phyloP scores from a whole-genome alignment of 2,888 invertebrate species.

The Prosapia bicincta region DNA sequence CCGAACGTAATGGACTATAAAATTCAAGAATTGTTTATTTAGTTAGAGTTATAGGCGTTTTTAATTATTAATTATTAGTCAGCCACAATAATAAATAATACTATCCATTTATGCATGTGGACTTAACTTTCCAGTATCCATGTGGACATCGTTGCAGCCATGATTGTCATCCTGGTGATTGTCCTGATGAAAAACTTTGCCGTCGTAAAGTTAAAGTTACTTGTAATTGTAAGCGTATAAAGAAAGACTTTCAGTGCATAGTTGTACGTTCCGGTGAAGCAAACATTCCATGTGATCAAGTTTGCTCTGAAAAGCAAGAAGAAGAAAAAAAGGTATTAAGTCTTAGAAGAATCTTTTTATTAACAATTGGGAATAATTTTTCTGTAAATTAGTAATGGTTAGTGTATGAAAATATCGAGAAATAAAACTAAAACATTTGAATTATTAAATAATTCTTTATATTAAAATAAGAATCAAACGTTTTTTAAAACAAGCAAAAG shows the following conservation, averaged over 20 bases:
- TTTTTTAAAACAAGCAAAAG: too few species aligned
- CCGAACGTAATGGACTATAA: too few species aligned
- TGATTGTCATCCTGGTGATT: slow-evolving; percentile 69
- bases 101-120: too few species aligned
- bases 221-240: slow-evolving; percentile 75
- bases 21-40: too few species aligned
- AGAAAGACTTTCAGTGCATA: slow-evolving; percentile 68
- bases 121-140: slow-evolving; percentile 56
- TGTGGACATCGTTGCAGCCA: slow-evolving; percentile 82
- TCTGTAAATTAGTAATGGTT: too few species aligned
- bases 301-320: slow-evolving; percentile 57
- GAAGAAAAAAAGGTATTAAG: slow-evolving; percentile 50
- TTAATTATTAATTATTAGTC: too few species aligned
- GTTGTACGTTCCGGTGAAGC: slow-evolving; percentile 51
- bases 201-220: slow-evolving; percentile 73
- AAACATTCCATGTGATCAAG: slow-evolving; percentile 59
- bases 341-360: too few species aligned
- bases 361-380: too few species aligned
- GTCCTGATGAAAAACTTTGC: slow-evolving; percentile 64
- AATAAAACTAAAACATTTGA: not conserved
- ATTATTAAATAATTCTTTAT: not conserved
- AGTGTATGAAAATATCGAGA: too few species aligned
- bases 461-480: not conserved
- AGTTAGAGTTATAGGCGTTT: too few species aligned
- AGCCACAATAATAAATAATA: too few species aligned